Evolutionary conservation across 2,113 vertebrate species (phyloP).

Genomic region (Hippolais icterina): DNA sequence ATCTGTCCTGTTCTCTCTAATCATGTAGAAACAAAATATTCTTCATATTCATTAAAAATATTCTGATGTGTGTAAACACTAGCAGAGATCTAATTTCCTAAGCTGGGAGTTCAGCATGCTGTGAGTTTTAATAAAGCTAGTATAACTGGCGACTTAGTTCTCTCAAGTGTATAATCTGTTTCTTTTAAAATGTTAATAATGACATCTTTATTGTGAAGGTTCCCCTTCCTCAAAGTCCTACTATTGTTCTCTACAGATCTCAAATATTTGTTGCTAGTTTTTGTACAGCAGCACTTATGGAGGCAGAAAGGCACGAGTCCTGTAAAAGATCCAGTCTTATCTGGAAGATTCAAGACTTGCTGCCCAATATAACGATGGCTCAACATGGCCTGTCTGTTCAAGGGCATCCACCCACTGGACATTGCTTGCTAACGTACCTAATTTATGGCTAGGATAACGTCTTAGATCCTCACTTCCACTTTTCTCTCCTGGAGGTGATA

Average conservation of each 20-base stretch:
- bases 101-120: background rate
- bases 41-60: background rate
- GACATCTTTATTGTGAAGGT: background rate
- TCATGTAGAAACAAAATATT: background rate
- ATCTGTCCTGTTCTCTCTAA: background rate
- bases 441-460: background rate
- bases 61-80: background rate
- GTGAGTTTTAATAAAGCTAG: slow-evolving; percentile 36
- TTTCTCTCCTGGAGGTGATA: background rate
- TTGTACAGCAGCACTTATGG: background rate
- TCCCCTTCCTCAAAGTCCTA: background rate
- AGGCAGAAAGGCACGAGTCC: fast-evolving
- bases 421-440: background rate
- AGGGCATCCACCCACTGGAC: background rate
- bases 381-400: background rate
- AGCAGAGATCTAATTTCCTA: background rate
- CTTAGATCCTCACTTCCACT: background rate
- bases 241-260: background rate
- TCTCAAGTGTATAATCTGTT: background rate
- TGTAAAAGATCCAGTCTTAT: background rate
- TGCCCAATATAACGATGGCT: background rate
- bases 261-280: background rate
- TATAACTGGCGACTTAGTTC: background rate
- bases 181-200: background rate
- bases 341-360: background rate